Percentiles rank a stretch among this genome's conserved stretches.
phyloP scores from a whole-genome alignment of 92 coral and sea anemone species.

The Epizoanthus ramosus region DNA sequence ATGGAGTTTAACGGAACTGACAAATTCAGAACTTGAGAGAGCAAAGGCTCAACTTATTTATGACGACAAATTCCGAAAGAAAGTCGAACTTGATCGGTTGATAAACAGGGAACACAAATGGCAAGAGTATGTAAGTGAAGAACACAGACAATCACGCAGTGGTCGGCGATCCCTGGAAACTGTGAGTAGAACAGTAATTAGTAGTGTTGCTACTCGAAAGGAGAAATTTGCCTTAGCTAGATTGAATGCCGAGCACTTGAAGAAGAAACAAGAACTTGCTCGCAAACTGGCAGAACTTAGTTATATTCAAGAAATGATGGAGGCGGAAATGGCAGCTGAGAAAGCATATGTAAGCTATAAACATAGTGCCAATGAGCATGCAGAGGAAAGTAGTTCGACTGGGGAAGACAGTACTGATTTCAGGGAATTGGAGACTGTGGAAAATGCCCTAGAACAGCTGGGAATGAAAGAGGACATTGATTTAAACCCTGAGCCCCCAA shows the following conservation, averaged over 20 bases:
- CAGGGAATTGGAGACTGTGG: not conserved
- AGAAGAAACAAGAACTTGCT: slow-evolving; percentile 10
- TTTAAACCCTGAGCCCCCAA: not conserved
- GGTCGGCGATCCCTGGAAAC: not conserved
- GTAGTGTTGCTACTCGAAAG: slow-evolving; percentile 23
- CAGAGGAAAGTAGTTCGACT: not conserved
- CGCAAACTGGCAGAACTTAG: not conserved
- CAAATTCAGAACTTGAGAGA: not conserved
- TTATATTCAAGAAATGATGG: slow-evolving; percentile 11
- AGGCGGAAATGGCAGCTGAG: slow-evolving; percentile 19
- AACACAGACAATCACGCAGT: not conserved
- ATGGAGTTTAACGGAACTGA: slow-evolving; percentile 26
- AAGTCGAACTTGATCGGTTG: slow-evolving; percentile 31
- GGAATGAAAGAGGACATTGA: not conserved
- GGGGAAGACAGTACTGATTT: not conserved
- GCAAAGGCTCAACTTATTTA: slow-evolving; percentile 19
- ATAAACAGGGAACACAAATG: not conserved
- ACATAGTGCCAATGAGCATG: not conserved
- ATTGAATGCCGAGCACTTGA: slow-evolving; percentile 9
- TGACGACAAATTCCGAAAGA: slow-evolving; percentile 32
- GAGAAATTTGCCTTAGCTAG: slow-evolving; percentile 42
- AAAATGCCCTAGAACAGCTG: not conserved
- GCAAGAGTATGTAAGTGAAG: not conserved
- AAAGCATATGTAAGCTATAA: not conserved
- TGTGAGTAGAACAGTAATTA: slow-evolving; percentile 45